Evolutionary conservation across 2,888 invertebrate genomes (phyloP), one percentile per base, ranked within the genome.

Genomic region (Campoplex nolae): DNA sequence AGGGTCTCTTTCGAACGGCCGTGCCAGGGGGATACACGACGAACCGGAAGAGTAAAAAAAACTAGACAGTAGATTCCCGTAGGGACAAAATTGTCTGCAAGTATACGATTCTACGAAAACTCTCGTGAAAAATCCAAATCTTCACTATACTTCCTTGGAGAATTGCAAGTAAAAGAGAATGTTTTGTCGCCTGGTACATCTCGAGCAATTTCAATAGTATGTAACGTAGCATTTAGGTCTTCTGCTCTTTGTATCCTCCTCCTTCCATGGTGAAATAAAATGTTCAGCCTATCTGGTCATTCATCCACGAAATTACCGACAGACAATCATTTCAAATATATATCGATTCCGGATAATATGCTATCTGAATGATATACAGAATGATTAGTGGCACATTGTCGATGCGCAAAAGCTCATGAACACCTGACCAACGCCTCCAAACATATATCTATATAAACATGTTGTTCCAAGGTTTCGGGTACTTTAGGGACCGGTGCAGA

Each of bases 361-460:
- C 38, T 2, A 9, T 58, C 32, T 32, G 32, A 35, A 83, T 85
- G 80, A 76, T 71, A 42, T 71, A 84, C 32, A 68, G 82, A 54
- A 62, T 62, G 62, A 62, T 62, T 32, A 23, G 58, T 78, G 82
- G 68, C 73, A 77, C 48, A 77, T 74, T 51, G 68, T 75, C 74
- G 28, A 28, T 48, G 79, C 28, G 62, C 71, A 51, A 58, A 80
- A 62, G 74, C 67, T 67, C 68, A 51, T 67, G 35, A 75, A 23
- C 83, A 86, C 83, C 78, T 86, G 78, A 75, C 82, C 82, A 65
- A 73, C 65, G 35, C 35, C 38, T 71, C 38, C 32, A 32, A 7
- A 45, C 3, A 54, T 48, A 75, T 62, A 35, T 58, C 77, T 28
- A 18, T 32, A 51, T 54, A 45, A 23, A 71, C 68, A 38, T n/a